A percentile compares a stretch with the other conserved stretches of the same genome.
phyloP scores from a whole-genome alignment of 2,797 vertebrate genomes.

The Ptychobarbus kaznakovi region DNA sequence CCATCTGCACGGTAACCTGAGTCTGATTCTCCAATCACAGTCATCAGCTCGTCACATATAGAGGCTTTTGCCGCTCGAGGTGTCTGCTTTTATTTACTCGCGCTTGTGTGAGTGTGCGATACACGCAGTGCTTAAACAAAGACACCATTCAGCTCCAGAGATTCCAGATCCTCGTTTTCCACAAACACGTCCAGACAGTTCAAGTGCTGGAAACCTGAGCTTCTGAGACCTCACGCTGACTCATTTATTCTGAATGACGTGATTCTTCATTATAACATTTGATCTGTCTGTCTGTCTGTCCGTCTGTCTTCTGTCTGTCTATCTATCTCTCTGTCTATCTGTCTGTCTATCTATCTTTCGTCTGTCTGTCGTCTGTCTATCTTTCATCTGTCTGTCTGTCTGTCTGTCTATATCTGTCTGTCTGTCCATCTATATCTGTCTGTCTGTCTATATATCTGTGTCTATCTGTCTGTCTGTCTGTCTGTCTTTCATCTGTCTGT shows the following conservation, averaged over 20 bases:
- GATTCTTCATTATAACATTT: not conserved
- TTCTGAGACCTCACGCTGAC: not conserved
- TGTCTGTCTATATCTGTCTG: not conserved
- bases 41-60: not conserved
- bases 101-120: not conserved
- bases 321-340: not conserved
- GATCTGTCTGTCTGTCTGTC: not conserved
- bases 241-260: not conserved
- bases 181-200: not conserved
- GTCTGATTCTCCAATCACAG: not conserved
- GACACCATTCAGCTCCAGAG: not conserved
- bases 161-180: constrained; percentile 18
- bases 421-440: too few species aligned
- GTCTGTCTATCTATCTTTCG: not conserved
- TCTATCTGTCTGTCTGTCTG: not conserved
- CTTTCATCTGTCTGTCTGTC: not conserved
- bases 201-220: not conserved
- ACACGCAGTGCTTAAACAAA: not conserved
- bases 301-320: not conserved
- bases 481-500: not conserved
- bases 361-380: not conserved
- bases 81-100: constrained; percentile 15
- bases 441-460: too few species aligned
- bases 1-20: not conserved
- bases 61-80: not conserved